Base-by-base conservation (phyloP, 35 echinoderm and acorn worm species). In the Ophiothrix spiculata region DNA sequence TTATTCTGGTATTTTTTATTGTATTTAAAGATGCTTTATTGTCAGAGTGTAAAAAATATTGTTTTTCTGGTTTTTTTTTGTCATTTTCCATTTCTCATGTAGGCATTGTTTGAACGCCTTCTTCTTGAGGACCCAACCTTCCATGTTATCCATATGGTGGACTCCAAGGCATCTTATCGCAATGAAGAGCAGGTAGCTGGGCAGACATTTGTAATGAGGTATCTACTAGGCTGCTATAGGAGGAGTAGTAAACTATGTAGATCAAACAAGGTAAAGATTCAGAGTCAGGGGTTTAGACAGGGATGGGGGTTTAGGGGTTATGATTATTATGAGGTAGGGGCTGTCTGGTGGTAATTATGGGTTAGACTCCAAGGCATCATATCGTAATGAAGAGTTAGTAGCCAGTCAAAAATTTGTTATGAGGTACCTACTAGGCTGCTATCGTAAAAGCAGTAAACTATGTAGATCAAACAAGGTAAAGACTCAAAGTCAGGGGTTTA, bases 51-150 rank as follows among this genome's bases (percentile, higher is more conserved):
- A n/a, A n/a, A n/a, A n/a, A n/a, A n/a, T n/a, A n/a, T n/a, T n/a
- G n/a, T n/a, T n/a, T n/a, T n/a, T 77, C 75, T 34, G 75, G 75
- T 17, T 39, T 4, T 35, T 63, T 60, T 0, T 56, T 25, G 33
- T 81, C 11, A 13, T n/a, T 8, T 56, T 81, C 39, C n/a, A 23
- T 29, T 21, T 11, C 36, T 80, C 17, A 39, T 36, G 17, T 35
- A 98, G 95, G 95, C 91, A n/a, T 32, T 98, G 12, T 98, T 98
- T 98, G 95, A 98, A 83, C 81, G 95, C 37, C 75, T 98, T 17
- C 79, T 98, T 0, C 83, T 91, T 3, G 77, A 56, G 19, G 92
- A 91, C 33, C 95, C 95, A 35, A 75, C 89, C 23, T 90, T 94
- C 69, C 88, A 94, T 79, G 89, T 98, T 1, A 91, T 98, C 46